Base-by-base conservation (phyloP, 2,797 vertebrate genomes). In the Capromys pilorides region DNA sequence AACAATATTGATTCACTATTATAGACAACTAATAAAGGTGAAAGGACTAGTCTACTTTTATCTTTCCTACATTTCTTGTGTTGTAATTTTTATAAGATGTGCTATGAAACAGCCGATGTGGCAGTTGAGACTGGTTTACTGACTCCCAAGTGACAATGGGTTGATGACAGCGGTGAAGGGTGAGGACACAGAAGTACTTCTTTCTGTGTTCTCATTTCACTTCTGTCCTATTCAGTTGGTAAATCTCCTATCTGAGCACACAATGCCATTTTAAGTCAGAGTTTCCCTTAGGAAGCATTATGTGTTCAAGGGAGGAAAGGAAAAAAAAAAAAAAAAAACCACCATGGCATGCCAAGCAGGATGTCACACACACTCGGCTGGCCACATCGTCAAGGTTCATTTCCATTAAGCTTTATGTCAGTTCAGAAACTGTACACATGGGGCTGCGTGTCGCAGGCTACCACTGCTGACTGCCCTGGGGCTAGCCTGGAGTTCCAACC, bases 401-500 rank as follows among this genome's bases (percentile, higher is more conserved):
- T 98, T 98, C 98, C 98, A 98, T 99, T 98, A 98, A 98, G 98
- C 97, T 98, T 98, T 97, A 94, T 98, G 98, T 98, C 98, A 98
- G 97, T 97, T 98, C 95, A 90, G 97, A 97, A 98, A 98, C 97
- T 98, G 98, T 98, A 98, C 98, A 98, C 97, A 98, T 91, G 98
- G 98, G 98, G 97, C 98, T 98, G 95, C 98, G 98, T 98, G 98
- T 98, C 98, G 98, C 97, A n/a, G 98, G 98, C 98, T 98, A 98
- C 98, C 98, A 96, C 97, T 98, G 98, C 98, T 98, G 97, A 98
- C 97, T 98, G 98, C 98, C 98, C 92, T 96, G 97, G 93, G 98
- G 98, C 98, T 98, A 98, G 98, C 98, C 98, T 97, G 98, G 96
- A 98, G 98, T 98, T 92, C 97, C 98, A 98, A 98, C 98, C 98